Evolutionary conservation across 2,113 vertebrate species (phyloP), one percentile per base, ranked within the genome.

Genomic region (Actenoides hombroni): DNA sequence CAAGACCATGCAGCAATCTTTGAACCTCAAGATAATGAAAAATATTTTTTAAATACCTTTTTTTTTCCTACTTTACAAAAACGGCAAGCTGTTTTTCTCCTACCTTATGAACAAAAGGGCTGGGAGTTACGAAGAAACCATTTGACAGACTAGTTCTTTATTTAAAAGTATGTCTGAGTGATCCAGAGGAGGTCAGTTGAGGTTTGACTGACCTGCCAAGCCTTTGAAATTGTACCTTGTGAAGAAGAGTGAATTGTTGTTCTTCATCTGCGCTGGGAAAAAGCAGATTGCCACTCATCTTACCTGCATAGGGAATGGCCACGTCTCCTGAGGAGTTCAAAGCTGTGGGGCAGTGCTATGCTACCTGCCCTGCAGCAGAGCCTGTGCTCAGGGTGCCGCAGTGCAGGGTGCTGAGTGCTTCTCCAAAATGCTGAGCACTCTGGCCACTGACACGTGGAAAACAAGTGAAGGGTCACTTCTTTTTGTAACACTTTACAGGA

Each of bases 381-480:
- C 1, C 0, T 12, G 20, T 65, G 26, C 20, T 56, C 1, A 2
- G 16, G 21, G 12, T 24, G 6, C 51, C 35, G 35, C 63, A 1
- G 1, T 23, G n/a, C 2, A 1, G 16, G 5, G 39, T 44, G 53
- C 39, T 1, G 1, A 37, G 44, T 29, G 65, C 46, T 51, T 24
- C 60, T 88, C 46, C 1, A 0, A 65, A 60, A 39, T 4, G 2
- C 64, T 56, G 75, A 60, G 49, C 12, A 1, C 44, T 59, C 57
- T 74, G 31, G 26, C 44, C 59, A 16, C 26, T 0, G 2, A 31
- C 40, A 10, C 1, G 0, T 8, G 40, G 51, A 63, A 63, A 79
- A 42, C 0, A 0, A 63, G 19, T 13, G 29, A 81, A 74, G 51
- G 16, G 9, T 44, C 40, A 17, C 26, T 3, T 33, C 29, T 63